Evolutionary conservation across 2,113 vertebrate species (phyloP).

Genomic region (Brachypodius melanocephalos): DNA sequence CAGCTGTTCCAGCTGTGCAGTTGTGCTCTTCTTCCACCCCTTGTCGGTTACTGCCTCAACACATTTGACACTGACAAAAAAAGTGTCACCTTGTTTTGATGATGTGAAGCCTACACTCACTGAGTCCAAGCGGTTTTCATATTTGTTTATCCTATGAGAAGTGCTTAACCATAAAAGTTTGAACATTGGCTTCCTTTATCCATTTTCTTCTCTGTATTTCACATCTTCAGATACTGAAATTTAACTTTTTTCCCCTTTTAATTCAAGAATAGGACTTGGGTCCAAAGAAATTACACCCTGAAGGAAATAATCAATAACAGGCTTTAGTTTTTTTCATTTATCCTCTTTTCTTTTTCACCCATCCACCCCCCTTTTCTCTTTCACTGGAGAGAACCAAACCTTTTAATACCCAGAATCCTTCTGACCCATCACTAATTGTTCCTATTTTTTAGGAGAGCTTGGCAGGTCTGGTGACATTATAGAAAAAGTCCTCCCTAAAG

Average conservation of each 20-base stretch:
- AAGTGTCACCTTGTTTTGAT: background rate
- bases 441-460: slow-evolving; percentile 71
- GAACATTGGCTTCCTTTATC: background rate
- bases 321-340: background rate
- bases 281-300: background rate
- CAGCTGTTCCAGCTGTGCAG: background rate
- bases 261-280: background rate
- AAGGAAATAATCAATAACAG: background rate
- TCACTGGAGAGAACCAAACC: slow-evolving; percentile 22
- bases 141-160: background rate
- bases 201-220: background rate
- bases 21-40: background rate
- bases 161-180: background rate
- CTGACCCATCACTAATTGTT: slow-evolving; percentile 65
- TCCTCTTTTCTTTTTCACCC: background rate
- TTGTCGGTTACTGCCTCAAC: background rate
- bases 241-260: background rate
- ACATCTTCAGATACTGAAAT: background rate
- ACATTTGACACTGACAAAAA: background rate
- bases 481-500: slow-evolving; percentile 74
- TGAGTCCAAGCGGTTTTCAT: background rate
- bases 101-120: background rate
- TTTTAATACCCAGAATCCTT: slow-evolving; percentile 52
- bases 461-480: slow-evolving; percentile 69
- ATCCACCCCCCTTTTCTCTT: background rate